These are phyloP conservation scores for Anguilla anguilla DNA, from an alignment of 2,797 vertebrate species.

Conservation along the genomic window DNA sequence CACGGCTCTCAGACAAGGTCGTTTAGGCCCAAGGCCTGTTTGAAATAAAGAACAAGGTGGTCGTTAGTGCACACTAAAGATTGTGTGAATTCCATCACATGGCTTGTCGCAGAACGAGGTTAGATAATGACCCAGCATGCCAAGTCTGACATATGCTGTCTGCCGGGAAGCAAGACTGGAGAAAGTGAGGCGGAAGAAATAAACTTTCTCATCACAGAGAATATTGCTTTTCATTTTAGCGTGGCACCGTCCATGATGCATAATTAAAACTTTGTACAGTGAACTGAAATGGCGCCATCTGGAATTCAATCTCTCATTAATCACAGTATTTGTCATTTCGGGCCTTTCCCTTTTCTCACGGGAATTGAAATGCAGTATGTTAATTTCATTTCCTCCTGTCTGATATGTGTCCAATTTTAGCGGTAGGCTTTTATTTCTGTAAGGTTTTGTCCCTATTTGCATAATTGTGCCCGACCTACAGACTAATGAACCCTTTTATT, in stretches of 20 bases:
- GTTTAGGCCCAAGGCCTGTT: slow-evolving; percentile 11
- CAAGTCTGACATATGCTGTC: background rate
- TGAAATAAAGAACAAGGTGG: background rate
- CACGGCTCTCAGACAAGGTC: background rate
- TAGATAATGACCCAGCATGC: background rate
- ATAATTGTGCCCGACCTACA: background rate
- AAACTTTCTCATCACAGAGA: background rate
- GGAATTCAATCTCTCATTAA: background rate
- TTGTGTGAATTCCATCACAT: background rate
- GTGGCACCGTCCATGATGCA: background rate
- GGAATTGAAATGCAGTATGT: slow-evolving; percentile 5
- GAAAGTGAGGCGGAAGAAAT: background rate
- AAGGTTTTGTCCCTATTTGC: background rate
- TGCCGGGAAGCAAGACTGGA: background rate
- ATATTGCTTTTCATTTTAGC: slow-evolving; percentile 12
- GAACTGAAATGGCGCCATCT: background rate
- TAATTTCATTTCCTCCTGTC: background rate
- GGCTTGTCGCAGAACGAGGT: background rate
- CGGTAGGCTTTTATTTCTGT: background rate
- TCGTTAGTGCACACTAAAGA: background rate
- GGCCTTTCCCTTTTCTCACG: background rate
- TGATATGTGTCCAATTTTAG: background rate
- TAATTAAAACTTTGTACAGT: background rate
- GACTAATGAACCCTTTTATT: slow-evolving; percentile 7
- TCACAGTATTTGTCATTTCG: background rate